A percentile compares a stretch with the other conserved stretches of the same genome.
Conservation (phyloP, 2,888 invertebrate genomes). For the Monoplex corrugatus region DNA sequence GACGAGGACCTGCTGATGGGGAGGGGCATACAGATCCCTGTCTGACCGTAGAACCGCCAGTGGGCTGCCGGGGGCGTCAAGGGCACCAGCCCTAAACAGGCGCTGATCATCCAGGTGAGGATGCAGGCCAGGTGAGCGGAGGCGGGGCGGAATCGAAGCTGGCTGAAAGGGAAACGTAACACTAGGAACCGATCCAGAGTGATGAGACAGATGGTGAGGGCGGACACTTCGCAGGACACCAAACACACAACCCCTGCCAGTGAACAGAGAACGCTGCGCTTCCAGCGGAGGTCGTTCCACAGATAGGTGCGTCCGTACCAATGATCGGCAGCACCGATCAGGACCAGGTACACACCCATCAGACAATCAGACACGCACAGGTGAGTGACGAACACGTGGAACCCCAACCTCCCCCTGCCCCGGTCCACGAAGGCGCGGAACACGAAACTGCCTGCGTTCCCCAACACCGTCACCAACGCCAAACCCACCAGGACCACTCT, state of each 20-base stretch:
- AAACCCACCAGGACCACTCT: not conserved
- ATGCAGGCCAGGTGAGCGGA: not conserved
- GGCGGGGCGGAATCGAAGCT: not conserved
- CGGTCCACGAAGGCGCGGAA: not conserved
- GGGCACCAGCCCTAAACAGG: too few relatives aligned
- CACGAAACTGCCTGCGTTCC: not conserved
- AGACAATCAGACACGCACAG: not conserved
- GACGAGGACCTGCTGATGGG: too few relatives aligned
- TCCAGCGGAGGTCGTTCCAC: not conserved
- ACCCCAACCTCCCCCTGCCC: too few relatives aligned
- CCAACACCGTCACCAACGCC: not conserved
- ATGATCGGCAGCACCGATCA: not conserved
- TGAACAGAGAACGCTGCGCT: not conserved
- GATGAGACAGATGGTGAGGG: constrained; percentile 19
- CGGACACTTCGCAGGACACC: not conserved
- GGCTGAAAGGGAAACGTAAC: not conserved
- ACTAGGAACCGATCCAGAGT: constrained; percentile 7
- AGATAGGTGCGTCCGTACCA: not conserved
- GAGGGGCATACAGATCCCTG: too few relatives aligned
- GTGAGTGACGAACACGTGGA: not conserved
- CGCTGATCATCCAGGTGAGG: too few relatives aligned
- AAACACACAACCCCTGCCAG: not conserved
- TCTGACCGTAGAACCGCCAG: too few relatives aligned
- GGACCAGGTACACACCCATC: constrained; percentile 1
- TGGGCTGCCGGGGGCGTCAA: too few relatives aligned